Evolutionary conservation across 1,140 invertebrate genomes (phyloP), one percentile per base, ranked within the genome.

Genomic region (Danaus melanippus): DNA sequence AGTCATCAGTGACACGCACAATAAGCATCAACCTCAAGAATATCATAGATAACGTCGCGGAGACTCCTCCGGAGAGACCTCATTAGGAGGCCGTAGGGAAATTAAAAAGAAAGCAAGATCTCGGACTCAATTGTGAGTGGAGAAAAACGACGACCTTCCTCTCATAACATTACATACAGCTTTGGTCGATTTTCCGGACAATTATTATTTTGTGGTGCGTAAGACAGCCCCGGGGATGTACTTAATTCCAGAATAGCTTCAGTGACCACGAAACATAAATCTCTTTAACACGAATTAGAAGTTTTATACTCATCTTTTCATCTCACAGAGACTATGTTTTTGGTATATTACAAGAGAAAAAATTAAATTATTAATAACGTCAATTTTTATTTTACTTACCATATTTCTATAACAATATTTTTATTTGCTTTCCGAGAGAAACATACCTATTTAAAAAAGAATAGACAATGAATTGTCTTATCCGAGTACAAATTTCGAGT

Each of bases 151-250:
- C 66, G 74, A 67, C 72, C 78, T 78, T 78, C 79, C 76, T 76
- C 83, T 84, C 81, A 82, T 84, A 84, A 84, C 84, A 82, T 86
- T 86, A 86, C 84, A 84, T 86, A 84, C 84, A 86, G 84, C 76
- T 75, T 74, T 59, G 56, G 71, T 56, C 79, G 79, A 87, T 87
- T 88, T 87, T 88, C 87, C 84, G 81, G 79, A 85, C 78, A 80
- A 84, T 87, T 84, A 88, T 88, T 87, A 86, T 87, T 88, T 86
- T 86, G 84, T 87, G 84, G 78, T 79, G 80, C 85, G 86, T 87
- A 80, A 87, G 79, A 71, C 70, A 67, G 64, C 62, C 62, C 68
- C 73, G 76, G 66, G 78, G 80, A 81, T 80, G 67, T 69, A 79
- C 67, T 79, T 79, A 81, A 76, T 73, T 72, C 53, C 71, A 67